Base-by-base conservation (phyloP, 2,888 invertebrate species). In the Sarcophaga subvicina region DNA sequence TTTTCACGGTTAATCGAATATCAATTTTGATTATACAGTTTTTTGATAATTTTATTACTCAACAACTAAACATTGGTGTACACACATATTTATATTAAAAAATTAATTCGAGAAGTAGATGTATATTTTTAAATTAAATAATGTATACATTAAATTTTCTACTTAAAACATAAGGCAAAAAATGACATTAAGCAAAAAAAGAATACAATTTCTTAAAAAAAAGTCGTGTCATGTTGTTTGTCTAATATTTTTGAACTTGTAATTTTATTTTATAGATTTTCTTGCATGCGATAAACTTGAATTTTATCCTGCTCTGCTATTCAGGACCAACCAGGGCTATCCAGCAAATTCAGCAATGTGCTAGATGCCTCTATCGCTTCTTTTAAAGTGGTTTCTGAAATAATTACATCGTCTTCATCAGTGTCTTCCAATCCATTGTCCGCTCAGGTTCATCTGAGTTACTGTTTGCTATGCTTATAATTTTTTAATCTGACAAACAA, bases 331-430 rank as follows among this genome's bases (percentile, higher is more conserved):
- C 54, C 54, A 54, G 54, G 54, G 2, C 54, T 3, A n/a, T n/a
- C n/a, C n/a, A n/a, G n/a, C n/a, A n/a, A n/a, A 12, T 54, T 14
- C 54, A 25, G 25, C 25, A 25, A 25, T 25, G 25, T 54, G 54
- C 54, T 54, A 60, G n/a, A n/a, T n/a, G 60, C 3, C n/a, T 60
- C 60, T 60, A 60, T 60, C 60, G 14, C 60, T 60, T 60, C 60
- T 60, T 20, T 60, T 60, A 60, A 60, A 60, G 60, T 60, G 60
- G n/a, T 12, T 60, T 60, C 60, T 60, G 60, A 60, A 20, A 17
- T 20, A 60, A n/a, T 60, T 60, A 60, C 60, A 60, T 17, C 60
- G 60, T 60, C 60, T 60, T 60, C 20, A 17, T 60, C 60, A 60
- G 60, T 60, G 60, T 17, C 60, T 20, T 60, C 60, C 60, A 20